phyloP scores from a whole-genome alignment of 2,797 vertebrate genomes.

The Cephalopachus bancanus region DNA sequence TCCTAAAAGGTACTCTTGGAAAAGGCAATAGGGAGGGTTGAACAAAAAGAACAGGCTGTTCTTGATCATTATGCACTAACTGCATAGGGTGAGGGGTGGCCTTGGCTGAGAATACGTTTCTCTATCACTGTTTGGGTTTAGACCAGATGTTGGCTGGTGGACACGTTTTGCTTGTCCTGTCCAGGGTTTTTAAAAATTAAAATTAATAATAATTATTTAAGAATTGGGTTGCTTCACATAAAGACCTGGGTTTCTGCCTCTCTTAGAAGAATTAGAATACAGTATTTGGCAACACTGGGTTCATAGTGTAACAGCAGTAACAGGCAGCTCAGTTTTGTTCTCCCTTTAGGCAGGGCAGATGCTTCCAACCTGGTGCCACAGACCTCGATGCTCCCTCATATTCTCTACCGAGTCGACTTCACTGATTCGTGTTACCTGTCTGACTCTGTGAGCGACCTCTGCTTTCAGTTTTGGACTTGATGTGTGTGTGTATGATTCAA shows the following conservation, averaged over 20 bases:
- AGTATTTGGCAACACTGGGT: not conserved
- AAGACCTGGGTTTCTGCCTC: not conserved
- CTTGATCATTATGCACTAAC: constrained; percentile 45
- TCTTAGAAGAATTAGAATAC: not conserved
- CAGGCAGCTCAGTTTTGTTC: not conserved
- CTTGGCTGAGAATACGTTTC: constrained; percentile 24
- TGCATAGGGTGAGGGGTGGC: not conserved
- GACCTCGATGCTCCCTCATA: not conserved
- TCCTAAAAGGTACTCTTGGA: constrained; percentile 1
- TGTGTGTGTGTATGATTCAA: not conserved
- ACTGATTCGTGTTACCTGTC: not conserved
- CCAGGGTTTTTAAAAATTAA: not conserved
- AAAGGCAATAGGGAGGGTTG: not conserved
- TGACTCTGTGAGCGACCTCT: not conserved
- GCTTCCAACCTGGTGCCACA: not conserved
- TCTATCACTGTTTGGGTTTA: constrained; percentile 60
- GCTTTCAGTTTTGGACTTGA: constrained; percentile 17
- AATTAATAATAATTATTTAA: constrained; percentile 57
- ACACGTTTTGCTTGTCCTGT: constrained; percentile 24
- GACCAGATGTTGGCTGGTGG: constrained; percentile 18
- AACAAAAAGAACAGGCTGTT: constrained; percentile 54
- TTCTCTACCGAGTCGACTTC: not conserved
- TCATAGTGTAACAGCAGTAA: not conserved
- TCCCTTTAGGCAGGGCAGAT: not conserved
- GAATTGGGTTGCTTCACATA: constrained; percentile 23